Evolutionary conservation across 2,888 invertebrate genomes (phyloP).

Genomic region (Adelphocoris suturalis): DNA sequence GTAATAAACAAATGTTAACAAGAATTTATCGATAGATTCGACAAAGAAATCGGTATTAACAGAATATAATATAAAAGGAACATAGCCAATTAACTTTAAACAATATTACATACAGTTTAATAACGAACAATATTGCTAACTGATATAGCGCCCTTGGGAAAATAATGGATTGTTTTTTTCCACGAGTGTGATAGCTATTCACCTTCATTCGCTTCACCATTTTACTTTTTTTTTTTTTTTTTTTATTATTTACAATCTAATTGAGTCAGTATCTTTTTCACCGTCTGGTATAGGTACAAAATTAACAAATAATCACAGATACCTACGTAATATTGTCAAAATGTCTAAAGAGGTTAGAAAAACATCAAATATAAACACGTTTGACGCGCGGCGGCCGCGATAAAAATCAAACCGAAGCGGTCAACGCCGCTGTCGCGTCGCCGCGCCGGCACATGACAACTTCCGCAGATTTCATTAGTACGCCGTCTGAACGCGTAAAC

Average conservation of each 20-base stretch:
- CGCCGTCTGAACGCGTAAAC: no score
- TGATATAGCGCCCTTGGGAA: constrained; percentile 7
- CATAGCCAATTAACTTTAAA: background rate
- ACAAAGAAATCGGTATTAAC: background rate
- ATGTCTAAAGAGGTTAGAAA: no score
- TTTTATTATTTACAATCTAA: constrained; percentile 37
- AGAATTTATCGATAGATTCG: no score
- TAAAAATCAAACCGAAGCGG: no score
- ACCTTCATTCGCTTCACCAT: no score
- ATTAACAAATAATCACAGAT: constrained; percentile 72
- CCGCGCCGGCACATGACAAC: no score
- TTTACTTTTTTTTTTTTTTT: background rate
- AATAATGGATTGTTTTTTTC: background rate
- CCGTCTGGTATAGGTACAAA: constrained; percentile 42
- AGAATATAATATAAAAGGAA: constrained; percentile 12
- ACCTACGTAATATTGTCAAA: constrained; percentile 60
- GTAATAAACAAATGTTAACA: background rate
- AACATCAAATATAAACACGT: no score
- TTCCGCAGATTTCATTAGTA: no score
- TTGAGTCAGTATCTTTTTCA: constrained; percentile 45
- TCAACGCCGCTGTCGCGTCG: no score
- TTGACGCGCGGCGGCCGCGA: no score
- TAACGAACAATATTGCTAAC: constrained; percentile 6
- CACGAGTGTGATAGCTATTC: no score
- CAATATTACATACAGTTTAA: no score